Base-by-base conservation (phyloP, 2,888 invertebrate species). In the Amorpha juglandis region DNA sequence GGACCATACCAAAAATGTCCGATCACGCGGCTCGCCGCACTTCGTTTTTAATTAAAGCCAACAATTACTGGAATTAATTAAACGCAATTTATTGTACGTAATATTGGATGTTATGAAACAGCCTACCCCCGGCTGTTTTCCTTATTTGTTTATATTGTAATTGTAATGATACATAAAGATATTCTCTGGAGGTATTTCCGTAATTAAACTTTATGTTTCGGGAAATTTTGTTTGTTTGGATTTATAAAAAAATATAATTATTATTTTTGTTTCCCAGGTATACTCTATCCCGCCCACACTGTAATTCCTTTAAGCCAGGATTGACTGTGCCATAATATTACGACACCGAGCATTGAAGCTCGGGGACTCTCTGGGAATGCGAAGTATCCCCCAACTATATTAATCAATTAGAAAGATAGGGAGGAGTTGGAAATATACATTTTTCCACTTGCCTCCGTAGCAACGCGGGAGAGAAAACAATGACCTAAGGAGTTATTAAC, bases 31-130 rank as follows among this genome's bases (percentile, higher is more conserved):
- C 12, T 12, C 47, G 12, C 63, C 63, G 11, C 50, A 33, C 38
- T 51, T 33, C 33, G 50, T 63, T 63, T 63, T 50, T 63, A 63
- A 63, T 63, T 63, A 63, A 63, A 19, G 35, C 50, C 33, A 35
- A 63, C 63, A 63, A 63, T 63, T 63, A 19, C 21, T n/a, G 51
- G 7, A 38, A 63, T 63, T 51, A 63, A 63, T 63, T 63, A 50
- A 63, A 35, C 50, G 14, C 35, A 14, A 48, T 48, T 63, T 63
- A 48, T 63, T 11, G 47, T 58, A 38, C 19, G 16, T 11, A 58
- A 58, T 58, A 58, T 58, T 58, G 58, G 58, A 12, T 12, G 6
- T 58, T 58, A 38, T 38, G 58, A 38, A 58, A 38, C 11, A 38
- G 35, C 14, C 12, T 27, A 12, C 33, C 53, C 35, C 14, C 19